Percentiles rank a stretch among this genome's conserved stretches.
phyloP scores from a whole-genome alignment of 2,888 invertebrate genomes.

The Leucozona laternaria region DNA sequence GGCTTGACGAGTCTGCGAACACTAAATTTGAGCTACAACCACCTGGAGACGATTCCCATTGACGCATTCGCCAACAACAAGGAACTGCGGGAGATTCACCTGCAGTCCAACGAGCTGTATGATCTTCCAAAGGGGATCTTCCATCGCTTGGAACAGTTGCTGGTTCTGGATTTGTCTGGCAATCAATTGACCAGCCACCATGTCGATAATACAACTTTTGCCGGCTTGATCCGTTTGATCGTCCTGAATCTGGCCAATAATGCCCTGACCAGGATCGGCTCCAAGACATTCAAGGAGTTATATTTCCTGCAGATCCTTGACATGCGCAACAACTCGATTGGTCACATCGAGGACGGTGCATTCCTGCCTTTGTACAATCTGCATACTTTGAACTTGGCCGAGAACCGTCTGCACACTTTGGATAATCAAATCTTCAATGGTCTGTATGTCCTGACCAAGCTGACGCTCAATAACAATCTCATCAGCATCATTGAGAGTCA shows the following conservation, averaged over 20 bases:
- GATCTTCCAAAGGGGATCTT: conserved; percentile 93
- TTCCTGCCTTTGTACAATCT: conserved; percentile 94
- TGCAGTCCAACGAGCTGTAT: conserved; percentile 93
- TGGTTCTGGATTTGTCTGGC: conserved; percentile 92
- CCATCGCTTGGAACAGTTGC: conserved; percentile 92
- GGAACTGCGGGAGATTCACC: conserved; percentile 92
- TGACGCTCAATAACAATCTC: conserved; percentile 93
- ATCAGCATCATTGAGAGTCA: conserved; percentile 91
- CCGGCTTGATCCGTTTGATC: conserved; percentile 92
- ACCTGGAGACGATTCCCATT: conserved; percentile 91
- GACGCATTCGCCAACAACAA: conserved; percentile 92
- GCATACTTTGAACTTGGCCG: conserved; percentile 94
- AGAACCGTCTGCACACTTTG: conserved; percentile 92
- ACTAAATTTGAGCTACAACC: conserved; percentile 94
- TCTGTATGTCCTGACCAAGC: conserved; percentile 91
- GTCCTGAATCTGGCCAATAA: conserved; percentile 94
- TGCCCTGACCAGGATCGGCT: conserved; percentile 92
- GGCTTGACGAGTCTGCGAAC: conserved; percentile 91
- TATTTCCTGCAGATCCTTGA: conserved; percentile 94
- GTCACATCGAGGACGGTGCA: conserved; percentile 94
- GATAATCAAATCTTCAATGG: conserved; percentile 93
- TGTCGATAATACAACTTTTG: conserved; percentile 93
- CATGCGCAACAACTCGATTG: conserved; percentile 93
- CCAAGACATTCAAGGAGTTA: conserved; percentile 93
- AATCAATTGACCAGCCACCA: conserved; percentile 94